phyloP scores from a whole-genome alignment of 2,888 invertebrate genomes.

The Zeuzera pyrina region DNA sequence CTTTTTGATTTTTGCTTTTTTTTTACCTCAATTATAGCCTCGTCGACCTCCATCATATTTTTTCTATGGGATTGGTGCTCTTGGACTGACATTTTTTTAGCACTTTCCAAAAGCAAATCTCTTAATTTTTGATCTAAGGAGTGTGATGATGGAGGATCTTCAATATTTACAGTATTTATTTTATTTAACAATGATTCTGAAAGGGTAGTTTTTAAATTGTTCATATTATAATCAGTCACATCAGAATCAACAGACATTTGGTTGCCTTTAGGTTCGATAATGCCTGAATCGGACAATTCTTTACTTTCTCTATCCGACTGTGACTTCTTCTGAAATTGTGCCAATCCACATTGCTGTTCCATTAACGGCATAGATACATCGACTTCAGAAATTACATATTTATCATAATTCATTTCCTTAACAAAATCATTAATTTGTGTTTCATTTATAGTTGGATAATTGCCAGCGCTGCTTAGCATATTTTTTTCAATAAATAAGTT shows the following conservation, averaged over 20 bases:
- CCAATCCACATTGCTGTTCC: conserved; percentile 39
- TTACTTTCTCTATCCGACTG: background rate
- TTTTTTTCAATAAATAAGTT: conserved; percentile 45
- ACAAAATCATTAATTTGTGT: conserved; percentile 19
- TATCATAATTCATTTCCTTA: conserved; percentile 19
- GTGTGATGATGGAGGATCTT: conserved; percentile 32
- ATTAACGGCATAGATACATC: conserved; percentile 48
- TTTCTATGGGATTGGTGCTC: conserved; percentile 4
- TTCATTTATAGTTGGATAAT: conserved; percentile 32
- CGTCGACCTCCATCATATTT: conserved; percentile 21
- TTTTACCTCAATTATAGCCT: conserved; percentile 16
- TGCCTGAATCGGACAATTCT: background rate
- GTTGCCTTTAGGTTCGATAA: no score
- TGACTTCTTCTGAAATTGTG: conserved; percentile 12
- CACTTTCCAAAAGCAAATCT: conserved; percentile 48
- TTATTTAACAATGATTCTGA: conserved; percentile 37
- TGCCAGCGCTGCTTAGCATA: conserved; percentile 19
- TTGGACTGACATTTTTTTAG: conserved; percentile 31
- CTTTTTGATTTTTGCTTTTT: conserved; percentile 22
- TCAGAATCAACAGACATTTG: no score
- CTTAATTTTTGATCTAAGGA: conserved; percentile 40
- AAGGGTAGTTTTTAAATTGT: conserved; percentile 10
- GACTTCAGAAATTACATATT: conserved; percentile 32
- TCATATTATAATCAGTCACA: conserved; percentile 1
- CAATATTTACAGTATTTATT: conserved; percentile 31